Percentiles rank a stretch among this genome's conserved stretches.
These are phyloP conservation scores for Pollenia labialis DNA, from an alignment of 2,888 invertebrate genomes.

Conservation along the genomic window DNA sequence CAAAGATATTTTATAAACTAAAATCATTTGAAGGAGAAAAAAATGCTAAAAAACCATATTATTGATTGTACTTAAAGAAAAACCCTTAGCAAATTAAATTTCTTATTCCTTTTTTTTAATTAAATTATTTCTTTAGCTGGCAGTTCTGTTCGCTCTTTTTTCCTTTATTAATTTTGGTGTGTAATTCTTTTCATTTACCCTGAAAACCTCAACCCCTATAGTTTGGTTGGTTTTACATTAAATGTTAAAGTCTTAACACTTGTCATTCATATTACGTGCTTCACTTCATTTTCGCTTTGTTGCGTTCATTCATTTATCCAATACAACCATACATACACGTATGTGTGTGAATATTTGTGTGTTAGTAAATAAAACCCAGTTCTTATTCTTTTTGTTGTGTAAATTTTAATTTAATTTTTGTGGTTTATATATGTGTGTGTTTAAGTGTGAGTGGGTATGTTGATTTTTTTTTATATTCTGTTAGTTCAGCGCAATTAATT, in stretches of 20 bases:
- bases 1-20: not conserved
- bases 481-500: slow-evolving; percentile 80
- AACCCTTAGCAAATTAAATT: slow-evolving; percentile 29
- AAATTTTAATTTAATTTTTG: slow-evolving; percentile 83
- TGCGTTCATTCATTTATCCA: slow-evolving; percentile 61
- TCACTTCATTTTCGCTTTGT: slow-evolving; percentile 72
- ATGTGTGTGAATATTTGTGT: slow-evolving; percentile 8
- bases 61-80: slow-evolving; percentile 1
- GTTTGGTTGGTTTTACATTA: slow-evolving; percentile 67
- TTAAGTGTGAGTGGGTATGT: slow-evolving; percentile 35
- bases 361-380: slow-evolving; percentile 57
- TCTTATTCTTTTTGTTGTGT: slow-evolving; percentile 56
- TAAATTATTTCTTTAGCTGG: slow-evolving; percentile 52
- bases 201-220: slow-evolving; percentile 67
- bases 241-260: slow-evolving; percentile 74
- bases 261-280: slow-evolving; percentile 75
- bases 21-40: not conserved
- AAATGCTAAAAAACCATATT: too few species aligned
- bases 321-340: slow-evolving; percentile 42
- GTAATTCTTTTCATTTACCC: slow-evolving; percentile 24
- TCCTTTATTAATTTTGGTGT: slow-evolving; percentile 27
- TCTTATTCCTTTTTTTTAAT: slow-evolving; percentile 39
- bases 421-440: slow-evolving; percentile 76
- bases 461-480: slow-evolving; percentile 65
- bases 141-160: not conserved